Conservation (phyloP, 2,888 invertebrate genomes). For the Thymelicus acteon region DNA sequence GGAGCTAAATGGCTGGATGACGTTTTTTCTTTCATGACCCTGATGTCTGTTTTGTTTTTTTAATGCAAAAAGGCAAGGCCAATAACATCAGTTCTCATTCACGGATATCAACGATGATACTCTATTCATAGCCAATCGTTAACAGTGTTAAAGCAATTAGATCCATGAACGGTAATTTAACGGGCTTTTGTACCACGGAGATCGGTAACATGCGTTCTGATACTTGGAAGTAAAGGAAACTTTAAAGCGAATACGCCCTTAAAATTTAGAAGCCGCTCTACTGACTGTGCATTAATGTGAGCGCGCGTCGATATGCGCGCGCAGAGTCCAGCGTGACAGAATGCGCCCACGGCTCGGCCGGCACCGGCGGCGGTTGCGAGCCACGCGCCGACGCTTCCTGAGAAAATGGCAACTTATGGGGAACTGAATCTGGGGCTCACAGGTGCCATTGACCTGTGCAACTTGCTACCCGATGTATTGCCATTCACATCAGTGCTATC, state of each 20-base stretch:
- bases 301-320: constrained; percentile 76
- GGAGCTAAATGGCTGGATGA: constrained; percentile 75
- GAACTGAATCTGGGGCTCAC: constrained; percentile 79
- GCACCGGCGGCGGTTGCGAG: constrained; percentile 42
- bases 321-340: constrained; percentile 77
- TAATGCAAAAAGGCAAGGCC: constrained; percentile 61
- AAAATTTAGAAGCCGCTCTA: constrained; percentile 53
- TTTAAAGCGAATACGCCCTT: constrained; percentile 22
- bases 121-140: constrained; percentile 45
- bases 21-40: constrained; percentile 65
- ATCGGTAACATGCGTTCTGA: constrained; percentile 16
- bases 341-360: constrained; percentile 66
- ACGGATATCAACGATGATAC: constrained; percentile 48
- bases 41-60: constrained; percentile 61
- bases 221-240: constrained; percentile 1
- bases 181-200: constrained; percentile 1
- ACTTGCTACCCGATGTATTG: constrained; percentile 69
- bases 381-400: constrained; percentile 68
- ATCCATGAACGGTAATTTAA: constrained; percentile 29
- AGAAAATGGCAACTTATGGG: constrained; percentile 83
- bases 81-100: constrained; percentile 53
- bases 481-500: constrained; percentile 64
- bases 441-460: constrained; percentile 77
- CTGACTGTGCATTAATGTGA: constrained; percentile 76
- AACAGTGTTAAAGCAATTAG: constrained; percentile 17